Conservation (phyloP, 1,140 invertebrate species). For the Solenopsis fugax region DNA sequence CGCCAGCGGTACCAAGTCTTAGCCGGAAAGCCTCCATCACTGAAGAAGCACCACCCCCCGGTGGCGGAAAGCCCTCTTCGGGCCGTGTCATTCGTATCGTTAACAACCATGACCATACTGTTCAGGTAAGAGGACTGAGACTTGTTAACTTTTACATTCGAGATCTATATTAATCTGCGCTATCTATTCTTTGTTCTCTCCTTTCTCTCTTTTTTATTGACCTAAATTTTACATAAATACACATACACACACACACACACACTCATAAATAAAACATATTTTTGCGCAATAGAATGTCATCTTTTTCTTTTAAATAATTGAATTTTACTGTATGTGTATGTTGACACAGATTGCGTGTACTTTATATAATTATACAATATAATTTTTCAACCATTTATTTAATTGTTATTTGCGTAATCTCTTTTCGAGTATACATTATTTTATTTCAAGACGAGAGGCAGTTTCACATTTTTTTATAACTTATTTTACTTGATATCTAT, state of each 20-base stretch:
- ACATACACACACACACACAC: too few species aligned
- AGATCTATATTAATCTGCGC: background rate
- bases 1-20: constrained; percentile 91
- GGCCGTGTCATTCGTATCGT: constrained; percentile 96
- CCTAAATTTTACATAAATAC: too few species aligned
- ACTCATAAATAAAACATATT: too few species aligned
- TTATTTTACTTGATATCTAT: background rate
- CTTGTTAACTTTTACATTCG: background rate
- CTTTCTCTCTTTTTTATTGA: background rate
- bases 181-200: background rate
- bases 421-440: constrained; percentile 6
- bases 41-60: constrained; percentile 90
- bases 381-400: background rate
- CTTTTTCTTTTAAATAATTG: too few species aligned
- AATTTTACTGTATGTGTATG: too few species aligned
- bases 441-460: background rate
- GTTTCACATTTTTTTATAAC: background rate
- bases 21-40: constrained; percentile 88
- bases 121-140: constrained; percentile 89
- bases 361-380: background rate
- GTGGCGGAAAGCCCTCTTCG: constrained; percentile 91
- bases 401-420: background rate
- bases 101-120: constrained; percentile 96
- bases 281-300: too few species aligned
- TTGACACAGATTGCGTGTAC: too few species aligned